phyloP scores from a whole-genome alignment of 2,888 invertebrate species.

The Augiades crinisus region DNA sequence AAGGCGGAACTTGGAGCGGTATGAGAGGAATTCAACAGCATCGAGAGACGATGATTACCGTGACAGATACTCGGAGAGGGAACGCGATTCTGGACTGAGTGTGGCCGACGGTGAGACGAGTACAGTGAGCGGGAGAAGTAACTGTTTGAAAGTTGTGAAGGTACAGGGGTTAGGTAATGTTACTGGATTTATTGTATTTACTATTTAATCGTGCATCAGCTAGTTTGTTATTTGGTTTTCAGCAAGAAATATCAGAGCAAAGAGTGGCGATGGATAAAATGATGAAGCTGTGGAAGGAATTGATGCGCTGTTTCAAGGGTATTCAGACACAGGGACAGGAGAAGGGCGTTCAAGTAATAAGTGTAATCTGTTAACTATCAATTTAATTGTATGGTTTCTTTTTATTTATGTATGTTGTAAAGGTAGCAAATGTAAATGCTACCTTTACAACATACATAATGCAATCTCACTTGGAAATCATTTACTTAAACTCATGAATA shows the following conservation, averaged over 20 bases:
- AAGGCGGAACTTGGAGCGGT: constrained; percentile 50
- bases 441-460: no score
- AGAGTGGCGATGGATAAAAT: constrained; percentile 76
- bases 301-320: constrained; percentile 73
- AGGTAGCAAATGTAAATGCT: no score
- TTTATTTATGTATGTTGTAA: no score
- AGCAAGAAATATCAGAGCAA: constrained; percentile 75
- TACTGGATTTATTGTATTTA: no score
- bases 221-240: constrained; percentile 26
- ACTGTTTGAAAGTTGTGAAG: constrained; percentile 66
- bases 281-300: constrained; percentile 75
- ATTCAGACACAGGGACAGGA: constrained; percentile 52
- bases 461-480: no score
- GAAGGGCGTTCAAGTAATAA: constrained; percentile 50
- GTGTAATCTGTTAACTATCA: background rate
- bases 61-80: constrained; percentile 61
- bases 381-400: background rate
- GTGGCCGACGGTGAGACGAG: constrained; percentile 68
- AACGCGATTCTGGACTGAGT: constrained; percentile 67
- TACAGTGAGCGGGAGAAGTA: constrained; percentile 64
- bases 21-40: constrained; percentile 54
- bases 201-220: constrained; percentile 24
- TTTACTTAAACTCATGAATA: no score
- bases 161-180: no score
- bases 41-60: constrained; percentile 62